Base-by-base conservation (phyloP, 2,797 vertebrate genomes). In the Oreonectes daqikongensis region DNA sequence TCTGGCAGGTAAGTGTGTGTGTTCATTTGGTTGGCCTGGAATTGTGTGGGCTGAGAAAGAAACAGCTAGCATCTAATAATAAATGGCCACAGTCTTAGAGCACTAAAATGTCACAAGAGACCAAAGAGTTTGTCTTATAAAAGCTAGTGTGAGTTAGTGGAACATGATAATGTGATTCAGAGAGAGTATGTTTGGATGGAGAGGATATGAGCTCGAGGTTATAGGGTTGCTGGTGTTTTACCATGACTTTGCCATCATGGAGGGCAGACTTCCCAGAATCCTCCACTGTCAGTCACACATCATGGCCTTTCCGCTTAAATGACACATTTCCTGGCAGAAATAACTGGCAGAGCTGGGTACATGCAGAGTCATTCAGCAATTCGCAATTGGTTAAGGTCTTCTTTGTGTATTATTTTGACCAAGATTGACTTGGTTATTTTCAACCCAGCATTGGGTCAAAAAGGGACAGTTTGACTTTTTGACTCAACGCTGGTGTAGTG, bases 1-100 rank as follows among this genome's bases (percentile, higher is more conserved):
- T 96, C 79, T 98, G 96, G 97, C 97, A 98, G 96, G 97, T 99
- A 85, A 73, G 9, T 66, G 59, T 77, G 46, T 35, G 15, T 30
- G 52, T 46, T 32, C 35, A 65, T 64, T 79, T 50, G 2, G 44
- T 59, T 60, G 65, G 40, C 24, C 55, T 46, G 35, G 38, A 61
- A 63, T 40, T 20, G 17, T 65, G 57, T 75, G 72, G 48, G 55
- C 76, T 59, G 69, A 26, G 72, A 61, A 69, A 67, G 65, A 42
- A 57, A 46, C 66, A 52, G 55, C 55, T 52, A 53, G 75, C 48
- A 52, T 61, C 65, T 69, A 60, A 69, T 44, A 69, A 77, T 77
- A 77, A 77, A 61, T 15, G 20, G 15, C 14, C 2, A 61, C 17
- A 28, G 30, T 50, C 65, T 69, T 69, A 69, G 10, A 69, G 28